Conservation (phyloP, 2,113 vertebrate species). For the Etheostoma cragini region DNA sequence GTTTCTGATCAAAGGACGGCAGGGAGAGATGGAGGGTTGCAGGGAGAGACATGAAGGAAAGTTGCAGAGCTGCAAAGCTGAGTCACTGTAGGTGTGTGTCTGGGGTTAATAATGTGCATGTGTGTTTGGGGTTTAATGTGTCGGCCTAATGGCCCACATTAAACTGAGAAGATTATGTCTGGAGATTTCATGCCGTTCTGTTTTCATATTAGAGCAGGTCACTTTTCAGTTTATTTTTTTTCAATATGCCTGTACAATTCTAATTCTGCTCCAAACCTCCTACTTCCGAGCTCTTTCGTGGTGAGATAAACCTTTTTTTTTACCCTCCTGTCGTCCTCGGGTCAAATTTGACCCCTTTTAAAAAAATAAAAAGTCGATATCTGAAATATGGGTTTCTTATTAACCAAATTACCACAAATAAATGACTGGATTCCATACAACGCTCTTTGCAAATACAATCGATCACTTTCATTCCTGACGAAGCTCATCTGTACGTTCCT, state of each 20-base stretch:
- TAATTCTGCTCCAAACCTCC: constrained; percentile 82
- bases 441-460: too few relatives aligned
- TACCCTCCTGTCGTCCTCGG: too few relatives aligned
- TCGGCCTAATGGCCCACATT: constrained; percentile 32
- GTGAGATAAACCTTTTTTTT: constrained; percentile 70
- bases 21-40: constrained; percentile 32
- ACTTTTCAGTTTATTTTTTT: constrained; percentile 79
- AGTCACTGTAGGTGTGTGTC: constrained; percentile 55
- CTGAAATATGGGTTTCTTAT: too few relatives aligned
- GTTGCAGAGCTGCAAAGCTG: constrained; percentile 46
- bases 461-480: too few relatives aligned
- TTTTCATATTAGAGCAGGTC: constrained; percentile 87
- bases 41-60: constrained; percentile 26
- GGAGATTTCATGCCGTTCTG: constrained; percentile 73
- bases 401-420: too few relatives aligned
- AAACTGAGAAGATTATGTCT: constrained; percentile 84
- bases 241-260: constrained; percentile 88
- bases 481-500: too few relatives aligned
- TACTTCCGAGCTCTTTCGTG: constrained; percentile 83
- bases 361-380: too few relatives aligned
- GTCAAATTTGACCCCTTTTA: too few relatives aligned
- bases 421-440: too few relatives aligned
- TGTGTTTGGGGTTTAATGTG: constrained; percentile 28
- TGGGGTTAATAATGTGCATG: constrained; percentile 16
- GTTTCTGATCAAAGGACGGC: constrained; percentile 69